Percentiles rank a stretch among this genome's conserved stretches.
Conservation (phyloP, 2,888 invertebrate species). For the Gymnosoma rotundatum region DNA sequence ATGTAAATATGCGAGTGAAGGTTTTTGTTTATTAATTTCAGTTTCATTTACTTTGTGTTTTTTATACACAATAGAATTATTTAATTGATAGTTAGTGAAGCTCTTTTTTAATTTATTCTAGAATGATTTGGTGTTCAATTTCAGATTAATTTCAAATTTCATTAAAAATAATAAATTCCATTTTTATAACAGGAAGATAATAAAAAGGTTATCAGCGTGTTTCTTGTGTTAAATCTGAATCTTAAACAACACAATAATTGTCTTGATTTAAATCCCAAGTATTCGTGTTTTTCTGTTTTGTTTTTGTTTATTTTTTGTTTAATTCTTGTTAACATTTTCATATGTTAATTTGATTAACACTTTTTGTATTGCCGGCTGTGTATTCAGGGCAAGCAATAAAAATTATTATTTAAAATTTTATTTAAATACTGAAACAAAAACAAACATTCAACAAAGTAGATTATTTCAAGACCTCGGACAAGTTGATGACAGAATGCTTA, state of each 20-base stretch:
- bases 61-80: neutral
- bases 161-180: too few species aligned
- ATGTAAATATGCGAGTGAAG: neutral
- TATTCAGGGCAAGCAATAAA: neutral
- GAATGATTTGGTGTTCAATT: neutral
- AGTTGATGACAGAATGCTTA: too few species aligned
- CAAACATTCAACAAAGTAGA: too few species aligned
- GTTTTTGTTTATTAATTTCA: conserved; percentile 10
- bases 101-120: neutral
- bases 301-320: conserved; percentile 9
- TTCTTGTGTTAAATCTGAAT: too few species aligned
- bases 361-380: conserved; percentile 4
- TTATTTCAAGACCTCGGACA: too few species aligned
- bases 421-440: too few species aligned
- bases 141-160: too few species aligned
- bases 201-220: conserved; percentile 58
- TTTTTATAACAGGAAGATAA: conserved; percentile 17
- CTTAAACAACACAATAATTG: too few species aligned
- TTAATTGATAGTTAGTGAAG: neutral
- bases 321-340: conserved; percentile 27
- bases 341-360: conserved; percentile 63
- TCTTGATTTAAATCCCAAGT: conserved; percentile 36
- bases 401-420: too few species aligned
- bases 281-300: neutral
- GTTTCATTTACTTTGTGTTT: neutral